A percentile compares a stretch with the other conserved stretches of the same genome.
These are phyloP conservation scores for Pangasianodon hypophthalmus DNA, from an alignment of 2,113 vertebrate genomes.

Conservation along the genomic window DNA sequence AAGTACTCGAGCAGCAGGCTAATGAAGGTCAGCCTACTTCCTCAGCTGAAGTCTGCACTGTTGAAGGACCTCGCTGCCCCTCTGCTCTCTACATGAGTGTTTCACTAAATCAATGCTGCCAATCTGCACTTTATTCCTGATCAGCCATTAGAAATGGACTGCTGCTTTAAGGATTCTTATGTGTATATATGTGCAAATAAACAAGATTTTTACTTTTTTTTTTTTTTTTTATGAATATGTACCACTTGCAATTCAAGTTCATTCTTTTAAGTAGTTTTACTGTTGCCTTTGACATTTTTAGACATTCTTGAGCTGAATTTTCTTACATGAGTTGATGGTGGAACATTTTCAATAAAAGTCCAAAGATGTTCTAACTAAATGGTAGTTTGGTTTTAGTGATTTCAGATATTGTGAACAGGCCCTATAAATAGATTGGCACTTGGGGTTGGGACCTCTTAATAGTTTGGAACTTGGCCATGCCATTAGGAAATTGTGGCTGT, in stretches of 20 bases:
- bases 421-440: neutral
- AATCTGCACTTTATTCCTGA: constrained; percentile 66
- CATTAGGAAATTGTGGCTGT: too few relatives aligned
- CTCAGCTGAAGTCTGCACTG: constrained; percentile 75
- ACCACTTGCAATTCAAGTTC: too few relatives aligned
- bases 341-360: constrained; percentile 44
- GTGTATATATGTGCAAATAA: constrained; percentile 38
- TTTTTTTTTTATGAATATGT: constrained; percentile 10
- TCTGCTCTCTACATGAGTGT: constrained; percentile 60
- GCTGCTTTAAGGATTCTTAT: constrained; percentile 37
- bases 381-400: neutral
- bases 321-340: neutral
- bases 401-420: neutral
- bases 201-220: constrained; percentile 29
- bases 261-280: constrained; percentile 13
- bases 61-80: constrained; percentile 77
- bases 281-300: neutral
- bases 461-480: neutral
- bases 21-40: constrained; percentile 82
- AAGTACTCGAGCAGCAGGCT: constrained; percentile 87
- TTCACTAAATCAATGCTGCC: neutral
- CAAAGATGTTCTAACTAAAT: constrained; percentile 3
- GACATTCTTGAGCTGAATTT: neutral
- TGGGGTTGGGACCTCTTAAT: neutral
- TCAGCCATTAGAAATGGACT: constrained; percentile 44